These are phyloP conservation scores for Mesoligia furuncula DNA, from an alignment of 2,888 invertebrate genomes.

Conservation along the genomic window DNA sequence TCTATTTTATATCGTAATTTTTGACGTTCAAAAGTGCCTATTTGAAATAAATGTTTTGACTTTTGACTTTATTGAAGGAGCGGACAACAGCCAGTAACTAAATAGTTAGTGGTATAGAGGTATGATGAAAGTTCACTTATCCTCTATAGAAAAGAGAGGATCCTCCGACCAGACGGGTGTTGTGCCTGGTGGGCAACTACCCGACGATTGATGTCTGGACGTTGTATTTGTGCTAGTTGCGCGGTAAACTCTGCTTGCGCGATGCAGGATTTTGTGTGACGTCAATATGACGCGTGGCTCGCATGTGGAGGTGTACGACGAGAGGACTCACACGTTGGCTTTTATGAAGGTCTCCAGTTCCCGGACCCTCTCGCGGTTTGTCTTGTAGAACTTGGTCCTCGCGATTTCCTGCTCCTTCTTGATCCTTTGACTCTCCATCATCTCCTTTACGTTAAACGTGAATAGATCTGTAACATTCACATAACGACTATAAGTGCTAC, in stretches of 20 bases:
- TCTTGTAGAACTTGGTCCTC: constrained; percentile 83
- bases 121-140: too few species aligned
- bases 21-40: too few species aligned
- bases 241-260: neutral
- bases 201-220: too few species aligned
- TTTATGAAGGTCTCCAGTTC: constrained; percentile 85
- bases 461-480: constrained; percentile 82
- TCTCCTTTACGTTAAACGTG: constrained; percentile 85
- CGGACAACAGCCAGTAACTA: too few species aligned
- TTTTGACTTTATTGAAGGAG: too few species aligned
- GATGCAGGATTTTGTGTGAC: neutral
- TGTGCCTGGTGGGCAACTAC: too few species aligned
- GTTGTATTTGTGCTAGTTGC: neutral
- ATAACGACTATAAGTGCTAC: neutral
- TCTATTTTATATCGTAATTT: too few species aligned
- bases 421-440: constrained; percentile 77
- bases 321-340: constrained; percentile 79
- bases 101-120: too few species aligned
- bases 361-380: constrained; percentile 78
- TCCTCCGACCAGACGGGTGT: too few species aligned
- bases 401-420: constrained; percentile 85
- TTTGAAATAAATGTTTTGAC: too few species aligned
- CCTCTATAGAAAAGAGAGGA: too few species aligned
- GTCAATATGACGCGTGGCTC: neutral
- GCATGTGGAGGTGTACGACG: neutral